Evolutionary conservation across 2,113 vertebrate species (phyloP).

Genomic region (Anarrhichthys ocellatus): DNA sequence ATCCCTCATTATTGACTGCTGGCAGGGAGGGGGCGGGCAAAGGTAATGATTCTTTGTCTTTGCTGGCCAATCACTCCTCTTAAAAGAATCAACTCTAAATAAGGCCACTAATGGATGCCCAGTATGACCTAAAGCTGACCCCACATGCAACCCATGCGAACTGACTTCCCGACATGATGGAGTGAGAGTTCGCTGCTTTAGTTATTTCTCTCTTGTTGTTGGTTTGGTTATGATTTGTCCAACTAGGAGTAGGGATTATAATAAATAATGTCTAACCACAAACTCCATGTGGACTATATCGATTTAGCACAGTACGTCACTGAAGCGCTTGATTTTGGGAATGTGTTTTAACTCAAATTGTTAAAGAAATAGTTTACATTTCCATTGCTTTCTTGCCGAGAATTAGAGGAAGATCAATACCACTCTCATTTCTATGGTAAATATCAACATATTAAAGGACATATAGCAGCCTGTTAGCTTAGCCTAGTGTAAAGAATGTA

Average conservation of each 20-base stretch:
- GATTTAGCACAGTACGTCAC: not conserved
- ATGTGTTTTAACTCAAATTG: not conserved
- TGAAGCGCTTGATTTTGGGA: not conserved
- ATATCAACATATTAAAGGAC: not conserved
- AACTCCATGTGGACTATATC: conserved; percentile 12
- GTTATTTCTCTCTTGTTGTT: conserved; percentile 26
- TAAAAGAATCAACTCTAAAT: conserved; percentile 85
- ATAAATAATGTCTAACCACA: conserved; percentile 14
- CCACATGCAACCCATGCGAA: conserved; percentile 58
- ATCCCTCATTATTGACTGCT: conserved; percentile 86
- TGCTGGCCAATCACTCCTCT: conserved; percentile 83
- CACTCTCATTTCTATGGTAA: not conserved
- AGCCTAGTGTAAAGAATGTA: conserved; percentile 1
- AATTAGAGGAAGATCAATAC: not conserved
- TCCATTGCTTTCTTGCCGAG: not conserved
- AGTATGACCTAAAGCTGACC: conserved; percentile 79
- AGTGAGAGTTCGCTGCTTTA: conserved; percentile 33
- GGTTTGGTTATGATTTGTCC: conserved; percentile 35
- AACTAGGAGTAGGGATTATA: not conserved
- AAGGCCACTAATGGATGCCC: conserved; percentile 84
- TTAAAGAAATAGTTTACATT: not conserved
- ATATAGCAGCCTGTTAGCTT: conserved; percentile 2
- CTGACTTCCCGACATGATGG: conserved; percentile 70
- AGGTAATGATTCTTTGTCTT: conserved; percentile 86
- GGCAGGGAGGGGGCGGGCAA: conserved; percentile 82